phyloP scores from a whole-genome alignment of 1,140 invertebrate species.

The Lordiphosa collinella region DNA sequence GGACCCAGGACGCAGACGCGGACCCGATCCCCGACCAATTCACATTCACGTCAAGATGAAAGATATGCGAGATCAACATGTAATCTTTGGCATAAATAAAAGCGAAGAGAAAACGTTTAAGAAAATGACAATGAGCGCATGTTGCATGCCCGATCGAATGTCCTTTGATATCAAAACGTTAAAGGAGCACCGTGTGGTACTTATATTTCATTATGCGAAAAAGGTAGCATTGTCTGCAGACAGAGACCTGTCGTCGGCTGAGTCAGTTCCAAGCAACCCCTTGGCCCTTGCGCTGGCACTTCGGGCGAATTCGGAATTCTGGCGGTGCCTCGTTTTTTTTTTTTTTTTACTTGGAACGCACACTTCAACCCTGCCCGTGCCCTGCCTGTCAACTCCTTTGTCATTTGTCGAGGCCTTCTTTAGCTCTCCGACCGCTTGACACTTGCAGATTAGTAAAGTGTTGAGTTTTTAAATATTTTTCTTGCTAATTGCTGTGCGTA shows the following conservation, averaged over 20 bases:
- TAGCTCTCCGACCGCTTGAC: constrained; percentile 56
- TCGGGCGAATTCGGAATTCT: constrained; percentile 59
- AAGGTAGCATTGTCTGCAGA: constrained; percentile 21
- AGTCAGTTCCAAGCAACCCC: constrained; percentile 52
- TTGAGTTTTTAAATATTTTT: constrained; percentile 60
- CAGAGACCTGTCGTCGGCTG: constrained; percentile 61
- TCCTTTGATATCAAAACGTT: constrained; percentile 72
- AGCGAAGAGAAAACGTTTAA: constrained; percentile 47
- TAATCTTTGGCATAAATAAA: constrained; percentile 72
- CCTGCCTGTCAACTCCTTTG: constrained; percentile 63
- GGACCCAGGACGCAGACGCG: constrained; percentile 9
- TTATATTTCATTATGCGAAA: constrained; percentile 75
- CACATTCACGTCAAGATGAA: constrained; percentile 55
- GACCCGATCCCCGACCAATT: constrained; percentile 19
- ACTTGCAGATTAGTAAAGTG: constrained; percentile 77
- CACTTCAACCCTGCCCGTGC: constrained; percentile 60
- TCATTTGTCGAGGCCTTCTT: constrained; percentile 23
- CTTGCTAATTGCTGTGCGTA: constrained; percentile 63
- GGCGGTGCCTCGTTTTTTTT: constrained; percentile 35
- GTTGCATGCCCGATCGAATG: constrained; percentile 74
- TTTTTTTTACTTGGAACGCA: constrained; percentile 61
- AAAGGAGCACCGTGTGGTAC: constrained; percentile 60
- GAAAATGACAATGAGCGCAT: constrained; percentile 60
- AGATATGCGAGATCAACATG: constrained; percentile 76
- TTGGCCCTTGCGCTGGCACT: constrained; percentile 28